Conservation (phyloP, 1,140 invertebrate genomes). For the Venustaconcha ellipsiformis region DNA sequence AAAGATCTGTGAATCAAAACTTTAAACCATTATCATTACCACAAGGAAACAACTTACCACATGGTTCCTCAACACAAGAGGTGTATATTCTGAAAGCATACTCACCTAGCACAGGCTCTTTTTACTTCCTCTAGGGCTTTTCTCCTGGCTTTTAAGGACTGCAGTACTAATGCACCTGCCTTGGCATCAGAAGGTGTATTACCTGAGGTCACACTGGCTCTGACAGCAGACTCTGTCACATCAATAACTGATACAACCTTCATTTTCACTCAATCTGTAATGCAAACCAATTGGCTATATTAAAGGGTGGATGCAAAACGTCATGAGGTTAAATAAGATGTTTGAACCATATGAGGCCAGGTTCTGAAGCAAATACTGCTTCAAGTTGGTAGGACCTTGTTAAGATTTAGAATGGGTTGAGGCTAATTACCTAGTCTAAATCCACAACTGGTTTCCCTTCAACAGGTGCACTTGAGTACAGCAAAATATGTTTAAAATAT, state of each 20-base stretch:
- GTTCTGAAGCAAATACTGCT: no score
- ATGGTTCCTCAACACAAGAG: background rate
- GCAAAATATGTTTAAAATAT: no score
- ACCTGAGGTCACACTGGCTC: constrained; percentile 13
- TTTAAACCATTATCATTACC: background rate
- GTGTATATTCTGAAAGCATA: constrained; percentile 5
- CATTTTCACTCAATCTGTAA: constrained; percentile 71
- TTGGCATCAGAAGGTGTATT: constrained; percentile 26
- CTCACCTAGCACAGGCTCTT: constrained; percentile 64
- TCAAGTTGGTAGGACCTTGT: no score
- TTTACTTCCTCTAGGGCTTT: constrained; percentile 66
- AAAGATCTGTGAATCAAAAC: background rate
- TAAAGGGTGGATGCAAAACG: no score
- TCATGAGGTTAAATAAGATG: no score
- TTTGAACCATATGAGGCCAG: no score
- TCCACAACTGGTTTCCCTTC: no score
- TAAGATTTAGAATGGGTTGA: no score
- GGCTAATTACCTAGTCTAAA: no score
- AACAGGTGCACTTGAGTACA: no score
- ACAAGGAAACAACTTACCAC: constrained; percentile 7
- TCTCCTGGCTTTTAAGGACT: constrained; percentile 15
- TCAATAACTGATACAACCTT: constrained; percentile 94
- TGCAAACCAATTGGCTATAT: no score
- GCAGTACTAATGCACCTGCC: constrained; percentile 35
- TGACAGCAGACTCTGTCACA: constrained; percentile 59